Evolutionary conservation across 2,797 vertebrate genomes (phyloP).

Genomic region (Crenichthys baileyi): DNA sequence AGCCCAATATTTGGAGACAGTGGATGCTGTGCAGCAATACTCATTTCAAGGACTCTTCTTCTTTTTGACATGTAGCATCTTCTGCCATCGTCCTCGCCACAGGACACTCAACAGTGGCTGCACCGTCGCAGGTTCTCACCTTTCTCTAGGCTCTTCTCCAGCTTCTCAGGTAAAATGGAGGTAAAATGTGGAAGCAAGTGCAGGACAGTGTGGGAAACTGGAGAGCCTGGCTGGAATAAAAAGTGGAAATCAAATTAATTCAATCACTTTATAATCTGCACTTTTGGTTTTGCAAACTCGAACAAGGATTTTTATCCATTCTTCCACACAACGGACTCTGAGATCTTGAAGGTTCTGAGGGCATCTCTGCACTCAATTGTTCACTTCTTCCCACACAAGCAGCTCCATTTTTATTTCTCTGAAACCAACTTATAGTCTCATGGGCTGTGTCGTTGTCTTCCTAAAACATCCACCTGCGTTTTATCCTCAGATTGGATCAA

Average conservation of each 20-base stretch:
- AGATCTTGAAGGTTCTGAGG: not conserved
- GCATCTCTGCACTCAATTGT: not conserved
- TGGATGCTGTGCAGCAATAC: slow-evolving; percentile 72
- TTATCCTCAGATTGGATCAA: no score
- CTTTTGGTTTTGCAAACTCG: not conserved
- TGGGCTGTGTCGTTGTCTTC: no score
- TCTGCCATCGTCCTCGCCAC: slow-evolving; percentile 87
- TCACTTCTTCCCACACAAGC: no score
- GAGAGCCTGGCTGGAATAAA: not conserved
- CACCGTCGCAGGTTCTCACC: slow-evolving; percentile 91
- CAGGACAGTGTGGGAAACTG: not conserved
- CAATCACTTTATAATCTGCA: not conserved
- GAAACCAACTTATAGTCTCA: no score
- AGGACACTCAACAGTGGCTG: slow-evolving; percentile 95
- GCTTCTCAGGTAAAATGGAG: slow-evolving; percentile 88
- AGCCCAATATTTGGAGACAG: slow-evolving; percentile 72
- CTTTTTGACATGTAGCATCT: slow-evolving; percentile 89
- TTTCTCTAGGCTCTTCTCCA: slow-evolving; percentile 91
- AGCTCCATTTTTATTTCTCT: no score
- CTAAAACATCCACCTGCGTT: no score
- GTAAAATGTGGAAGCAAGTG: not conserved
- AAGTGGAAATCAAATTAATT: not conserved
- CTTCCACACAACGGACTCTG: no score
- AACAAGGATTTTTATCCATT: not conserved
- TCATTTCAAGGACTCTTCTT: slow-evolving; percentile 83